Base-by-base conservation (phyloP, 2,888 invertebrate species). In the Chydorus sphaericus region DNA sequence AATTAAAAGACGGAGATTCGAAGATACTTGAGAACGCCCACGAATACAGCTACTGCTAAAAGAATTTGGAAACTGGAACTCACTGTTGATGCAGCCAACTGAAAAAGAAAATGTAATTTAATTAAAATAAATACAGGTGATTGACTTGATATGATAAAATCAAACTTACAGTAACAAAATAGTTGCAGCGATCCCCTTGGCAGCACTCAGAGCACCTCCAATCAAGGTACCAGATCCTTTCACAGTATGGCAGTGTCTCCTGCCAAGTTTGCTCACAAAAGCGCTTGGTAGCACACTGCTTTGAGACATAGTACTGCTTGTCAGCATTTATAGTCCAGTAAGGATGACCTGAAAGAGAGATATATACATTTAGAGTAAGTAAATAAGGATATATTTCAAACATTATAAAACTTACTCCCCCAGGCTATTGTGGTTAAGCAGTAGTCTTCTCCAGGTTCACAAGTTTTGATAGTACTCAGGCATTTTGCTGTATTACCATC, bases 151-250 rank as follows among this genome's bases (percentile, higher is more conserved):
- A 26, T 14, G n/a, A n/a, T n/a, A n/a, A n/a, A n/a, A n/a, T n/a
- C 16, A 18, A 29, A 82, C 89, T 86, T 75, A 94, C 93, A 68
- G 94, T 88, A 52, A 91, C 81, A 69, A 82, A 96, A 69, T 88
- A 94, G 70, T 96, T 96, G 71, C 94, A 96, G 55, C 89, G 78
- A 70, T 96, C 94, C 52, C 94, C 94, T 66, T 85, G 85, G 67
- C 96, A 96, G 70, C 94, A 96, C 68, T 94, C 92, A 0, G 88
- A 84, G 71, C 94, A 96, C 61, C 83, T 82, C 96, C 94, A 96
- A 71, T 96, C 94, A 66, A 90, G 84, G 66, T 93, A 96, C 92
- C 89, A 89, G 63, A 92, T 87, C 65, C 89, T 82, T 1, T 89
- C 86, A 65, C 92, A 93, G 58, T 81, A 75, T 7, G 77, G 78